A percentile compares a stretch with the other conserved stretches of the same genome.
Evolutionary conservation across 2,113 vertebrate species (phyloP).

Genomic region (Malurus melanocephalus): DNA sequence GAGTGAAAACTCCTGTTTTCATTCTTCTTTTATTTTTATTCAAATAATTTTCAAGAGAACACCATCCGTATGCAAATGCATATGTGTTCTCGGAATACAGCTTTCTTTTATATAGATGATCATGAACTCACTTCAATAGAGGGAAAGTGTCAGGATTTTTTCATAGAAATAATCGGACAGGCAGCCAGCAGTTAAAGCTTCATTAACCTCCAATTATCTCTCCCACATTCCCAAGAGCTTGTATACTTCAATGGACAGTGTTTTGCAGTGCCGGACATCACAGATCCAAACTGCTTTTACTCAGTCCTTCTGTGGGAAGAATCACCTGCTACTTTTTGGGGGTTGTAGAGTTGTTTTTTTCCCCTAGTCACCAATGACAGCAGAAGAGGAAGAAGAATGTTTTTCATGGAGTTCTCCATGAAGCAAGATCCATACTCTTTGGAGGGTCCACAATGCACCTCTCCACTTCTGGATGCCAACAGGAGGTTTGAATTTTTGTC

Average conservation of each 20-base stretch:
- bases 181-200: slow-evolving; percentile 36
- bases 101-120: slow-evolving; percentile 51
- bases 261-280: not conserved
- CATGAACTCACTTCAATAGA: slow-evolving; percentile 40
- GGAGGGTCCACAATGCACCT: not conserved
- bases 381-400: not conserved
- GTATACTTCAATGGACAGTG: not conserved
- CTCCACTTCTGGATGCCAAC: not conserved
- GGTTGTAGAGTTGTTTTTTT: not conserved
- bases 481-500: not conserved
- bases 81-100: slow-evolving; percentile 43
- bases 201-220: slow-evolving; percentile 38
- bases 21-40: slow-evolving; percentile 68
- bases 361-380: not conserved
- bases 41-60: slow-evolving; percentile 58
- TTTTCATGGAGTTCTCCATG: not conserved
- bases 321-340: not conserved
- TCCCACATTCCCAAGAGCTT: slow-evolving; percentile 6
- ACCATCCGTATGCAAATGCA: slow-evolving; percentile 49
- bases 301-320: not conserved
- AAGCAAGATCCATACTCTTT: not conserved
- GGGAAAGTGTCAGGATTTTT: slow-evolving; percentile 30
- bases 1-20: slow-evolving; percentile 64
- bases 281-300: not conserved
- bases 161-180: slow-evolving; percentile 13